Base-by-base conservation (phyloP, 37 sponge, comb jelly and placozoan species). In the Tethya wilhelma region DNA sequence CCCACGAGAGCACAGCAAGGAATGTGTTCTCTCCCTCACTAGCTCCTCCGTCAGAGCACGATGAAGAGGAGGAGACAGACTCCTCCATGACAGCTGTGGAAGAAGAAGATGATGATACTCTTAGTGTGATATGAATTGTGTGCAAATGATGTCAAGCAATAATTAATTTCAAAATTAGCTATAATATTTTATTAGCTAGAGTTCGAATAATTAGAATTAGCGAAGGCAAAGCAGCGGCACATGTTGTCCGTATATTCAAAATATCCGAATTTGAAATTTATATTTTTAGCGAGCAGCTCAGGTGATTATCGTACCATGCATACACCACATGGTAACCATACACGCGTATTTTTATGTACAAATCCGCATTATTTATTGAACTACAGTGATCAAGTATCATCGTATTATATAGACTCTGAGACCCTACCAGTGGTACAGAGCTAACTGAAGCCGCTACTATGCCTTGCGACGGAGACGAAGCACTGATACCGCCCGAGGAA, bases 41-140 rank as follows among this genome's bases (percentile, higher is more conserved):
- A 2, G 36, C 55, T 30, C 42, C 73, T n/a, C 11, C 60, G 3
- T 46, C 1, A 26, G 78, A 77, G 19, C 49, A 64, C 11, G 64
- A 40, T 59, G 45, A 53, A 2, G 29, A 30, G 28, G 34, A 72
- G 32, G 73, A 72, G 30, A 36, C 34, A 33, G 67, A 38, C n/a
- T n/a, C n/a, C n/a, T n/a, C n/a, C 28, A 69, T 29, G 26, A 29
- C 38, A 1, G 43, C 69, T 65, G 78, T 65, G 22, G 66, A 64
- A 29, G 79, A 65, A 55, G 44, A 66, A 68, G 67, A 79, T 34
- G 69, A 79, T 34, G 37, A 43, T 30, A 44, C 67, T 29, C 40
- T 79, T n/a, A 79, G 79, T 28, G 55, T 79, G 79, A 79, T 79
- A 38, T 79, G 32, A 64, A 31, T 28, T 28, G 31, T 65, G 20